Conservation (phyloP, 2,113 vertebrate species). For the Urocolius indicus region DNA sequence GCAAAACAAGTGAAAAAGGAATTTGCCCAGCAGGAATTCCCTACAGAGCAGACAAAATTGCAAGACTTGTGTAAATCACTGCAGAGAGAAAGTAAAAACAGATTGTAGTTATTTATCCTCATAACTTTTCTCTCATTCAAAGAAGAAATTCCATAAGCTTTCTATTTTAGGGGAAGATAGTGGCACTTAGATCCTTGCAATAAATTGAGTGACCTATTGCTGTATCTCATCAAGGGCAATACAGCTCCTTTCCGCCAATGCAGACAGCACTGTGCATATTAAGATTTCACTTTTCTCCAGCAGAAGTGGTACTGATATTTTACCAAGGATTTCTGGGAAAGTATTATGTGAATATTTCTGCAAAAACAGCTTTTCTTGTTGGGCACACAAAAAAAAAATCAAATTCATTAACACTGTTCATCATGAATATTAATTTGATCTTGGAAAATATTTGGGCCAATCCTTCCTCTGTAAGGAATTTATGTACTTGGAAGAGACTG, state of each 20-base stretch:
- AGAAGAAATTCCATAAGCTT: not conserved
- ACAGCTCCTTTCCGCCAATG: not conserved
- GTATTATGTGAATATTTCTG: not conserved
- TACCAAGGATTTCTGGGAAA: not conserved
- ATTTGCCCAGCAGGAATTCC: not conserved
- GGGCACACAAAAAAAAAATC: not conserved
- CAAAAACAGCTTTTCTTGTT: not conserved
- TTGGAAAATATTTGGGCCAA: rapidly evolving
- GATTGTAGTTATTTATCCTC: not conserved
- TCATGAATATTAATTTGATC: not conserved
- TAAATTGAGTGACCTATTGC: not conserved
- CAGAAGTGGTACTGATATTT: not conserved
- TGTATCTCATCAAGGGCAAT: not conserved
- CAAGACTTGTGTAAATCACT: not conserved
- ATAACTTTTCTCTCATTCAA: not conserved
- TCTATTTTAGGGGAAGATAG: not conserved
- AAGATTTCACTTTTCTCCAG: not conserved
- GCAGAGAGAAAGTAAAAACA: not conserved
- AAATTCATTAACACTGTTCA: not conserved
- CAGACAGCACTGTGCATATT: not conserved
- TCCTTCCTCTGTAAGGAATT: not conserved
- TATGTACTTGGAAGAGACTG: not conserved
- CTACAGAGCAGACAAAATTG: not conserved
- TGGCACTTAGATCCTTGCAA: not conserved
- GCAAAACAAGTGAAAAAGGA: not conserved